phyloP scores from a whole-genome alignment of 2,113 vertebrate genomes.

The Porphyrio hochstetteri region DNA sequence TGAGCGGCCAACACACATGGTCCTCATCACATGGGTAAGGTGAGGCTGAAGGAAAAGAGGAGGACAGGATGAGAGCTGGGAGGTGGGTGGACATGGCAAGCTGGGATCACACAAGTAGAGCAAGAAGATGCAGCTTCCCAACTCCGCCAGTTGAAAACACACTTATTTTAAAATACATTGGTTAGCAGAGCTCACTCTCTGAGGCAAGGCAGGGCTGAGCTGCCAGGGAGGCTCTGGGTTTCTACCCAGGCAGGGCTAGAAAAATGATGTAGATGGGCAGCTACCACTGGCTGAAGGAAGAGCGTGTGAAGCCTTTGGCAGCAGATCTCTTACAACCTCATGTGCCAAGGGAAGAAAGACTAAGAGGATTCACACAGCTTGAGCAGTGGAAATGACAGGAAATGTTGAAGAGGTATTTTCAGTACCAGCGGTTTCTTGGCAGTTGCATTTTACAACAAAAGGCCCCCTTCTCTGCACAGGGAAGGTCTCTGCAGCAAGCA shows the following conservation, averaged over 20 bases:
- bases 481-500: background rate
- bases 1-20: background rate
- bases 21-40: background rate
- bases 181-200: background rate
- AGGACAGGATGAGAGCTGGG: background rate
- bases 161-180: background rate
- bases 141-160: background rate
- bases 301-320: background rate
- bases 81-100: background rate
- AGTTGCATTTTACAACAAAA: background rate
- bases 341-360: constrained; percentile 1
- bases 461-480: background rate
- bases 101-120: background rate
- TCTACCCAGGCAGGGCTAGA: background rate
- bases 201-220: background rate
- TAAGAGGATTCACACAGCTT: background rate
- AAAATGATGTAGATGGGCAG: background rate
- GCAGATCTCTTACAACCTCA: background rate
- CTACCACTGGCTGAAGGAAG: background rate
- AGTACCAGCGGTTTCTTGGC: background rate
- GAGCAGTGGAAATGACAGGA: background rate
- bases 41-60: background rate
- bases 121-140: background rate
- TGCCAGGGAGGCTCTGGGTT: background rate
- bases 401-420: background rate